A percentile compares a stretch with the other conserved stretches of the same genome.
Conservation (phyloP, 1,140 invertebrate species). For the Paralvinella palmiformis region DNA sequence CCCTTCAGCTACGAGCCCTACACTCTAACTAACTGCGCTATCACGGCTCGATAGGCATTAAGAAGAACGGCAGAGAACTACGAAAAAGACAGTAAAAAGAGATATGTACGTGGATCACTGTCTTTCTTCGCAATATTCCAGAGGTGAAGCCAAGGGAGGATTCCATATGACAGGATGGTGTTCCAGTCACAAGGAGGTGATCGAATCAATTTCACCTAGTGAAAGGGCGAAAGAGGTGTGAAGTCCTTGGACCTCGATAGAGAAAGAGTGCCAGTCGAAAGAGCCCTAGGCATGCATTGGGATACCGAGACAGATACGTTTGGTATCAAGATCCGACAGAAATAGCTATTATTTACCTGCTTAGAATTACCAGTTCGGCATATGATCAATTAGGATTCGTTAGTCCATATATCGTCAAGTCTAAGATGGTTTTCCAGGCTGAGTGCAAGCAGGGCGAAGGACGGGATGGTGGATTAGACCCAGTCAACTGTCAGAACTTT, state of each 20-base stretch:
- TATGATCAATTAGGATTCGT: too few species aligned
- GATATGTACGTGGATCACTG: slow-evolving; percentile 16
- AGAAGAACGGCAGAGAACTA: too few species aligned
- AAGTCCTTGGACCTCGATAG: not conserved
- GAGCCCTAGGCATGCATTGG: slow-evolving; percentile 16
- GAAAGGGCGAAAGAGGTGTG: slow-evolving; percentile 15
- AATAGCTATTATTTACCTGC: not conserved
- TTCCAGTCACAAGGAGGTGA: slow-evolving; percentile 23
- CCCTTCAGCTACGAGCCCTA: too few species aligned
- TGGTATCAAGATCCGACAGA: slow-evolving; percentile 13
- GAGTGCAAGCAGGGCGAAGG: too few species aligned
- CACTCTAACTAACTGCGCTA: too few species aligned
- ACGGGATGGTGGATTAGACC: too few species aligned
- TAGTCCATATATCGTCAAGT: too few species aligned
- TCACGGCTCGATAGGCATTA: too few species aligned
- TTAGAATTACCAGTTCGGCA: too few species aligned
- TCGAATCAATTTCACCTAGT: slow-evolving; percentile 17
- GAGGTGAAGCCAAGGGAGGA: not conserved
- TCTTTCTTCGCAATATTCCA: not conserved
- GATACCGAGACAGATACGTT: not conserved
- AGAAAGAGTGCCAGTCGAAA: slow-evolving; percentile 5
- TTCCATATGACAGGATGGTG: slow-evolving; percentile 25
- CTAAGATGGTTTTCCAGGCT: too few species aligned
- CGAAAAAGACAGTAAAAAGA: not conserved
- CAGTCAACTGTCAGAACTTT: too few species aligned